Percentiles rank a stretch among this genome's conserved stretches.
These are phyloP conservation scores for Mesocentrotus franciscanus DNA, from an alignment of 53 echinoderm and acorn worm species.

Conservation along the genomic window DNA sequence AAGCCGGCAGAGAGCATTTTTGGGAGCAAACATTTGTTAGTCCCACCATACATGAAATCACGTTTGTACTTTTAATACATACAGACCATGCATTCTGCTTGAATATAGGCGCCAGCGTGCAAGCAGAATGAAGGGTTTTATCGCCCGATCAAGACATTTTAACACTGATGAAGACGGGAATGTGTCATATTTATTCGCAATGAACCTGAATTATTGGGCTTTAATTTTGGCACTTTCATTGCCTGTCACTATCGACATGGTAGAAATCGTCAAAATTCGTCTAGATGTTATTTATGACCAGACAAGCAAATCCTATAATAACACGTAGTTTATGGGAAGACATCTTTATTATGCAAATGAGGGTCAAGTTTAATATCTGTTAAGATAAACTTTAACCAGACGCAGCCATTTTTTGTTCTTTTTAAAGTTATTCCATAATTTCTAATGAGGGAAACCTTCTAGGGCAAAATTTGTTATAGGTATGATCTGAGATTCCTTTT, in stretches of 20 bases:
- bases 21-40: neutral
- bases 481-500: too few species aligned
- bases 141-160: neutral
- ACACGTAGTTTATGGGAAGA: too few species aligned
- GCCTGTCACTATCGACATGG: neutral
- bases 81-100: neutral
- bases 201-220: neutral
- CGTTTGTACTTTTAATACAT: constrained; percentile 21
- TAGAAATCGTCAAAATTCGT: neutral
- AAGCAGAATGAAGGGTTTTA: neutral
- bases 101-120: neutral
- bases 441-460: too few species aligned
- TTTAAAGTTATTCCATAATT: too few species aligned
- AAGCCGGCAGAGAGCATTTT: neutral
- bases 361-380: too few species aligned
- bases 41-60: neutral
- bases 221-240: neutral
- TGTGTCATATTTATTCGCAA: neutral
- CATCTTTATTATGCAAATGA: too few species aligned
- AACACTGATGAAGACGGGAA: neutral
- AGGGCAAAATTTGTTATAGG: too few species aligned
- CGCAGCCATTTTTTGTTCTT: too few species aligned
- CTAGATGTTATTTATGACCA: too few species aligned
- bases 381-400: too few species aligned
- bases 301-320: too few species aligned